These are phyloP conservation scores for Embiotoca jacksoni DNA, from an alignment of 2,113 vertebrate species.

Conservation along the genomic window DNA sequence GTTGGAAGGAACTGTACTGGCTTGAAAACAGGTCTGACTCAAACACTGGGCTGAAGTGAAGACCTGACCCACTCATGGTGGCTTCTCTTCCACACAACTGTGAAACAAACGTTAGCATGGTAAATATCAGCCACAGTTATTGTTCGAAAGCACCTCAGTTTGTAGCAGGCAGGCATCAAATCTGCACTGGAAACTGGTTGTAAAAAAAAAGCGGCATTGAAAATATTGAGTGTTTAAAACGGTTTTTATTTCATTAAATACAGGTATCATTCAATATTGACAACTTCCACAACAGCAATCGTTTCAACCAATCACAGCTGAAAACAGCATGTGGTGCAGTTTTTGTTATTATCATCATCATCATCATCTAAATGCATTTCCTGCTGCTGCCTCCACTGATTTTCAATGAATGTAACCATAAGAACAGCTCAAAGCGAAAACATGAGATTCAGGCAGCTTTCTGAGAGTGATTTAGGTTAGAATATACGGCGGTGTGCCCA, in stretches of 20 bases:
- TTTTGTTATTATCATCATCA: neutral
- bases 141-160: no score
- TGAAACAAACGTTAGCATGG: no score
- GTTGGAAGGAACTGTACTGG: no score
- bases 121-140: no score
- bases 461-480: neutral
- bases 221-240: slow-evolving; percentile 7
- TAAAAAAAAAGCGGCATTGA: neutral
- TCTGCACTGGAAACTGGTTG: neutral
- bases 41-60: no score
- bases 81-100: no score
- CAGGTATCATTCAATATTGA: slow-evolving; percentile 33
- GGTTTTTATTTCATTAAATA: slow-evolving; percentile 67
- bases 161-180: no score
- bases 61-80: no score
- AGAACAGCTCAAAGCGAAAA: slow-evolving; percentile 17
- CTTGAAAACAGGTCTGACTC: no score
- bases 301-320: slow-evolving; percentile 12
- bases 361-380: neutral
- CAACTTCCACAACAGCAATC: slow-evolving; percentile 24
- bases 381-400: neutral
- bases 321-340: neutral
- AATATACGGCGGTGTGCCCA: slow-evolving; percentile 44
- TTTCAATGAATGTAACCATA: neutral
- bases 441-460: slow-evolving; percentile 1